phyloP scores from a whole-genome alignment of 2,797 vertebrate genomes.

The Amblyopsis hoosieri region DNA sequence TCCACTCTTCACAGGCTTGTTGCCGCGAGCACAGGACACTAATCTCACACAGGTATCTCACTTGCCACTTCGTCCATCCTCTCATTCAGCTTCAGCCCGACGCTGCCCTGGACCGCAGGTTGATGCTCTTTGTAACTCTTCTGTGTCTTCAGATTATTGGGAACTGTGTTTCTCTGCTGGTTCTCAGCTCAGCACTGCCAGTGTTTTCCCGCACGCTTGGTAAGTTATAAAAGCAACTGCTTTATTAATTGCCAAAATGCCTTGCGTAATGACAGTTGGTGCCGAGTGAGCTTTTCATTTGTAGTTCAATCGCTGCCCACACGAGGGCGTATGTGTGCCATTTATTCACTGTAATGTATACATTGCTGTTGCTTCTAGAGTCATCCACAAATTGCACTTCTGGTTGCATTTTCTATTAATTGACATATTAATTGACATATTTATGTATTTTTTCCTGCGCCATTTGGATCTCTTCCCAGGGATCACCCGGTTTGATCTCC shows the following conservation, averaged over 20 bases:
- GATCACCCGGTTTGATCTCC: conserved; percentile 94
- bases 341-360: conserved; percentile 3
- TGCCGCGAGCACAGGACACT: conserved; percentile 88
- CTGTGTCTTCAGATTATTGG: conserved; percentile 87
- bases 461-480: conserved; percentile 68
- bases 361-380: too few species aligned
- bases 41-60: conserved; percentile 89
- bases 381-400: conserved; percentile 10
- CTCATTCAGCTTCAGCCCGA: neutral
- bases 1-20: conserved; percentile 86
- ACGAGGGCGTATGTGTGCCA: conserved; percentile 48
- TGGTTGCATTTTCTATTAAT: neutral
- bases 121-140: too few species aligned
- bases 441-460: neutral
- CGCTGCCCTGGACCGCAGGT: neutral
- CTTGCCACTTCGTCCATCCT: neutral
- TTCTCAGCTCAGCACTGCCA: conserved; percentile 94
- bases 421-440: too few species aligned
- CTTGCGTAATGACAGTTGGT: neutral
- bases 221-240: conserved; percentile 44
- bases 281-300: conserved; percentile 20
- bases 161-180: conserved; percentile 93
- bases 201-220: conserved; percentile 96
- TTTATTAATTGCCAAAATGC: neutral
- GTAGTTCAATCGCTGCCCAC: conserved; percentile 56